Percentiles rank a stretch among this genome's conserved stretches.
Conservation (phyloP, 2,797 vertebrate species). For the Mormyrops boulengeri region DNA sequence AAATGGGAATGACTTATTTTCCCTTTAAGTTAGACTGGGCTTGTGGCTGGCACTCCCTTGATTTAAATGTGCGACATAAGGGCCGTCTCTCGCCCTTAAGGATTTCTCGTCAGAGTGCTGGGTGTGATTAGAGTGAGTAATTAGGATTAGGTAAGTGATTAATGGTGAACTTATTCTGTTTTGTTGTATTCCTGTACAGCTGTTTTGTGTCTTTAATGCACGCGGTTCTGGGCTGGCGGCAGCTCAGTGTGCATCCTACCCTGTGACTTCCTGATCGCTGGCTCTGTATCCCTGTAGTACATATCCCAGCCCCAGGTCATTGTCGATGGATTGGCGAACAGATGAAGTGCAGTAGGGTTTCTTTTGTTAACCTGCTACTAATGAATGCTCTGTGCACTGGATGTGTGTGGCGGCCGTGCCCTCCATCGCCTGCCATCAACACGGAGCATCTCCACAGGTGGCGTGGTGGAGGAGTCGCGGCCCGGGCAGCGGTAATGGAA, state of each 20-base stretch:
- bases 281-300: background rate
- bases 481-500: background rate
- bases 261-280: background rate
- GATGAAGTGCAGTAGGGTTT: background rate
- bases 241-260: background rate
- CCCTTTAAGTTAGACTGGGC: background rate
- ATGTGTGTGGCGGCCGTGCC: background rate
- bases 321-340: background rate
- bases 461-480: background rate
- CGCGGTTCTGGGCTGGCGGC: background rate
- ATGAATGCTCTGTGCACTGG: background rate
- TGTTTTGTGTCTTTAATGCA: background rate
- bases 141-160: background rate
- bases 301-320: background rate
- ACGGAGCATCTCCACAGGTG: background rate
- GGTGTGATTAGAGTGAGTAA: background rate
- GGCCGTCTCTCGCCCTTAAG: slow-evolving; percentile 8
- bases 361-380: background rate
- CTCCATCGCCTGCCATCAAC: background rate
- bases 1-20: background rate
- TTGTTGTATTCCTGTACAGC: background rate
- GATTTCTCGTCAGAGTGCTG: background rate
- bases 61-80: background rate
- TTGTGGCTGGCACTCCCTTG: background rate
- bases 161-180: background rate